Conservation (phyloP, 2,888 invertebrate genomes). For the Diogma glabrata region DNA sequence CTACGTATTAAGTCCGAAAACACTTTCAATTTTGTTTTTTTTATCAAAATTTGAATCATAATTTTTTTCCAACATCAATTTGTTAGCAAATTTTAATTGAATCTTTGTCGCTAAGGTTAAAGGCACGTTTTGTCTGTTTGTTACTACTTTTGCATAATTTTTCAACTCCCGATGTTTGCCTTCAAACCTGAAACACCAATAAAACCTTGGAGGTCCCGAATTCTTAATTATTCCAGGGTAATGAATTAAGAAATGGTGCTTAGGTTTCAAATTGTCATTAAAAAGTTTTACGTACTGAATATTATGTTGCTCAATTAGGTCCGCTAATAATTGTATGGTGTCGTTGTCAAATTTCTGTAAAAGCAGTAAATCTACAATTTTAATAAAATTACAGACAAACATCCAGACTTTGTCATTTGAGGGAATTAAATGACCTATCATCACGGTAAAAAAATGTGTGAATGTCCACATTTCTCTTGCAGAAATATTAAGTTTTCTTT, state of each 20-base stretch:
- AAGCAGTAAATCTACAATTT: slow-evolving; percentile 13
- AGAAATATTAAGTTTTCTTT: slow-evolving; percentile 15
- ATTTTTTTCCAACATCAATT: too few relatives aligned
- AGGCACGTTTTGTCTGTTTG: too few relatives aligned
- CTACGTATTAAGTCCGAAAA: too few relatives aligned
- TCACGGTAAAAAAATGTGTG: slow-evolving; percentile 16
- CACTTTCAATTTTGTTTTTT: too few relatives aligned
- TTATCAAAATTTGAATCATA: too few relatives aligned
- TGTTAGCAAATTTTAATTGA: too few relatives aligned
- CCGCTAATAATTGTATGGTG: background rate
- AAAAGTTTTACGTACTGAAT: too few relatives aligned
- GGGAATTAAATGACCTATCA: slow-evolving; percentile 16
- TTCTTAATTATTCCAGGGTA: too few relatives aligned
- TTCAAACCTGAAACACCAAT: background rate
- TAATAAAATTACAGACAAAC: slow-evolving; percentile 12
- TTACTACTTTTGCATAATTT: too few relatives aligned
- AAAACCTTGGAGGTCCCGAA: background rate
- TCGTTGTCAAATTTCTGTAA: slow-evolving; percentile 10
- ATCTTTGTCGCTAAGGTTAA: too few relatives aligned
- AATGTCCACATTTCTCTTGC: slow-evolving; percentile 19
- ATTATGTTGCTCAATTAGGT: slow-evolving; percentile 1
- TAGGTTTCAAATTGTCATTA: too few relatives aligned
- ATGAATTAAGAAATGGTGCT: background rate
- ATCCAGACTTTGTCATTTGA: slow-evolving; percentile 15
- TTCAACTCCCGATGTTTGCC: too few relatives aligned